Percentiles rank a stretch among this genome's conserved stretches.
Conservation (phyloP, 2,888 invertebrate genomes). For the Standfussiana lucernea region DNA sequence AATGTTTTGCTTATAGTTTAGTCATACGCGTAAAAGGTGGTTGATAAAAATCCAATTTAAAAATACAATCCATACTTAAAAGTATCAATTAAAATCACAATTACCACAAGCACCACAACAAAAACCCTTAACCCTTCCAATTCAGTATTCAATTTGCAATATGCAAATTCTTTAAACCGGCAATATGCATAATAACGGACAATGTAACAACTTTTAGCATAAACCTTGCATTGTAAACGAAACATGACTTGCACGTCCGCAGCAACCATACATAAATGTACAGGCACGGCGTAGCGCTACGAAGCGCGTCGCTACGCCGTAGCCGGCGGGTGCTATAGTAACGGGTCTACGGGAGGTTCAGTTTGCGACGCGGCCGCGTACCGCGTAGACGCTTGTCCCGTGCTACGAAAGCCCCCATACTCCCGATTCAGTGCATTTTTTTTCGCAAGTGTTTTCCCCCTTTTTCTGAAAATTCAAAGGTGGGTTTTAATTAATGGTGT, state of each 20-base stretch:
- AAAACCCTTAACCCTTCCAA: slow-evolving; percentile 57
- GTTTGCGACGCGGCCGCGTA: slow-evolving; percentile 81
- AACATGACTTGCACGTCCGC: slow-evolving; percentile 75
- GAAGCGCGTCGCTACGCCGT: slow-evolving; percentile 82
- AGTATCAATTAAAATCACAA: slow-evolving; percentile 29
- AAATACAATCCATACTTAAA: not conserved
- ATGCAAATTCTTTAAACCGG: slow-evolving; percentile 62
- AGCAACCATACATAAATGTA: slow-evolving; percentile 66
- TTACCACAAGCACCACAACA: slow-evolving; percentile 30
- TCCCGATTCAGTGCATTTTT: slow-evolving; percentile 60
- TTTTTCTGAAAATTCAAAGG: slow-evolving; percentile 72
- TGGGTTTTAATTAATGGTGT: slow-evolving; percentile 83
- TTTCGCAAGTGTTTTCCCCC: slow-evolving; percentile 66
- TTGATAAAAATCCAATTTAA: not conserved
- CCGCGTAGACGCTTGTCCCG: slow-evolving; percentile 83
- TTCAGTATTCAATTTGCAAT: slow-evolving; percentile 59
- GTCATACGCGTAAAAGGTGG: not conserved
- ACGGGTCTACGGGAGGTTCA: slow-evolving; percentile 76
- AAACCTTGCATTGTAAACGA: slow-evolving; percentile 65
- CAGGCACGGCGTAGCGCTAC: slow-evolving; percentile 67
- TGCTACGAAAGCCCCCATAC: slow-evolving; percentile 71
- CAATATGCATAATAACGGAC: slow-evolving; percentile 62
- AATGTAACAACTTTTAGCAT: slow-evolving; percentile 72
- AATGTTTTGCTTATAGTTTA: not conserved
- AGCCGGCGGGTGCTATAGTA: slow-evolving; percentile 88